Evolutionary conservation across 2,888 invertebrate species (phyloP), one percentile per base, ranked within the genome.

Genomic region (Sphaerophoria rueppellii): DNA sequence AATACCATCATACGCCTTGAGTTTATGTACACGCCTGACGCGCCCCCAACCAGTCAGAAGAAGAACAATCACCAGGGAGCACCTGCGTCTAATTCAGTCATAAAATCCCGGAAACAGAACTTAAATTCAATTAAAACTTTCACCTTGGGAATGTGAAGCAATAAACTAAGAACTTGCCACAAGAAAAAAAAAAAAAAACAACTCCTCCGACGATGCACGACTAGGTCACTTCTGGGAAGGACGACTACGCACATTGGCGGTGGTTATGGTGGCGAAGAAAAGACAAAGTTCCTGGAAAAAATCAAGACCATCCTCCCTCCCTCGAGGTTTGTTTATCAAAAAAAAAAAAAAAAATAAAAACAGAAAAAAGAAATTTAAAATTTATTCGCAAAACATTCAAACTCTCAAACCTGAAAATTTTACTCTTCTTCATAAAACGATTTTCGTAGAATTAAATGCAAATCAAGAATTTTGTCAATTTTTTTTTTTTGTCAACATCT

Each of bases 91-190:
- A 85, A 81, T 81, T 81, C 76, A 73, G 81, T 81, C 85, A 81
- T 85, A 85, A 85, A 85, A 81, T 77, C 77, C 73, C 76, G 55
- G 50, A 76, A 67, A 76, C 85, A 72, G 76, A 85, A 77, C 81
- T 85, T 81, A 72, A 85, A 85, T 85, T 85, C 85, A 85, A 85
- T 85, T 85, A 85, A 85, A 85, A 85, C 81, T 85, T 85, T 85
- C 73, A 81, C 77, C 72, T 63, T 73, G 76, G 63, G 76, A 85
- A 81, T 77, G 24, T 24, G 81, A 81, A 85, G 81, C 85, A 81
- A 85, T 85, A 81, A 85, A 81, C 85, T 80, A 46, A 40, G 48
- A 65, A 58, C 61, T 55, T 76, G 69, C 40, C 60, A 48, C 7
- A 34, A 61, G 9, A 37, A 32, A 14, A 37, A 12, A 9, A 9